phyloP scores from a whole-genome alignment of 2,113 vertebrate genomes.

The Mustela nigripes region DNA sequence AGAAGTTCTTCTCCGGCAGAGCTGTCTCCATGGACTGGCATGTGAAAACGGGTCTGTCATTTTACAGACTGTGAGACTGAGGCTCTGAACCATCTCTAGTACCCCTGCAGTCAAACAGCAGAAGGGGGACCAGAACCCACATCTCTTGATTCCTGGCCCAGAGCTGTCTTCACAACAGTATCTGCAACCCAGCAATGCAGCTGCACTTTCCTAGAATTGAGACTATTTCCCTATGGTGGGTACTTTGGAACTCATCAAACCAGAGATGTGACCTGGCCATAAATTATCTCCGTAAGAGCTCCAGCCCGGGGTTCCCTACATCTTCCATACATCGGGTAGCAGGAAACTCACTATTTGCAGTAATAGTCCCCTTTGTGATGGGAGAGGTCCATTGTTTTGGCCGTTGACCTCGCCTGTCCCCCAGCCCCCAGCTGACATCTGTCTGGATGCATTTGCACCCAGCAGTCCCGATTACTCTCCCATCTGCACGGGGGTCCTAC shows the following conservation, averaged over 20 bases:
- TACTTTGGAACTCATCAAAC: neutral
- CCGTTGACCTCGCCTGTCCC: neutral
- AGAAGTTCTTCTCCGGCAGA: neutral
- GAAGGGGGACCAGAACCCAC: neutral
- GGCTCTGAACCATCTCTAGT: neutral
- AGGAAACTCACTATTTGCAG: neutral
- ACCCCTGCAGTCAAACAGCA: too few species aligned
- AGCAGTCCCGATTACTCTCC: too few species aligned
- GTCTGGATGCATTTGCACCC: neutral
- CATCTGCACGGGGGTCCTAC: neutral
- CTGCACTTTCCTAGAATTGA: neutral
- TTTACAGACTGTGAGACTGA: neutral
- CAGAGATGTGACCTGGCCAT: neutral
- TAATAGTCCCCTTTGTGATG: too few species aligned
- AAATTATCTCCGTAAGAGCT: neutral
- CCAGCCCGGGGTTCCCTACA: neutral
- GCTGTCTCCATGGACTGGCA: fast-evolving
- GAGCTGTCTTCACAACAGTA: neutral
- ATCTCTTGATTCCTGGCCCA: neutral
- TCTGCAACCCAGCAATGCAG: fast-evolving
- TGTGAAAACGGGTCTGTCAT: neutral
- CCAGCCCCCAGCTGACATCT: neutral
- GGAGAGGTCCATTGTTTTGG: neutral
- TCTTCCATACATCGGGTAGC: neutral
- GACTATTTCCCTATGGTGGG: neutral